phyloP scores from a whole-genome alignment of 2,113 vertebrate species.

The Cichladusa arquata region DNA sequence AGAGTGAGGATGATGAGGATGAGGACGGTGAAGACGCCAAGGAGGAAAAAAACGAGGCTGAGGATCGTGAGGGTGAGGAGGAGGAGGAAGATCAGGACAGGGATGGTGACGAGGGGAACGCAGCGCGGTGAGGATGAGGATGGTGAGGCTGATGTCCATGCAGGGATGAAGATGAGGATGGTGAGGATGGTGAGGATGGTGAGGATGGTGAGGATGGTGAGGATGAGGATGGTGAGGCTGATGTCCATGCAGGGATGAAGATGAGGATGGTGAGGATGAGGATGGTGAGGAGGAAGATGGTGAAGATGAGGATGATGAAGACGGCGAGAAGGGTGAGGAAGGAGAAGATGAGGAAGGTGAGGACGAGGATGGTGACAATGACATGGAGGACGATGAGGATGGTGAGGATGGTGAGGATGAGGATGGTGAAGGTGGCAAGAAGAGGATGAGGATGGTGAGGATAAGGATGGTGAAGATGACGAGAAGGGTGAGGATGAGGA shows the following conservation, averaged over 20 bases:
- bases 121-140: neutral
- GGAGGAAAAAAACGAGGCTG: too few relatives aligned
- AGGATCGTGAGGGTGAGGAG: neutral
- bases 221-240: neutral
- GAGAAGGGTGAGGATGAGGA: too few relatives aligned
- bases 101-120: neutral
- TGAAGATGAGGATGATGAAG: neutral
- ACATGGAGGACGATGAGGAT: too few relatives aligned
- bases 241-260: neutral
- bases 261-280: neutral
- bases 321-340: neutral
- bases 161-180: neutral
- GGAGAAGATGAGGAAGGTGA: too few relatives aligned
- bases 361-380: neutral
- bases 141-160: neutral
- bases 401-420: too few relatives aligned
- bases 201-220: neutral
- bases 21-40: too few relatives aligned
- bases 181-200: neutral
- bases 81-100: neutral
- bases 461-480: too few relatives aligned
- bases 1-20: too few relatives aligned
- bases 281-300: accelerated
- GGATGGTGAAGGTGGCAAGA: too few relatives aligned
- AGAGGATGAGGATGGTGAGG: too few relatives aligned